phyloP scores from a whole-genome alignment of 30 jellyfish, hydroid and myxozoan genomes.

The Pseudorhiza aurosa region DNA sequence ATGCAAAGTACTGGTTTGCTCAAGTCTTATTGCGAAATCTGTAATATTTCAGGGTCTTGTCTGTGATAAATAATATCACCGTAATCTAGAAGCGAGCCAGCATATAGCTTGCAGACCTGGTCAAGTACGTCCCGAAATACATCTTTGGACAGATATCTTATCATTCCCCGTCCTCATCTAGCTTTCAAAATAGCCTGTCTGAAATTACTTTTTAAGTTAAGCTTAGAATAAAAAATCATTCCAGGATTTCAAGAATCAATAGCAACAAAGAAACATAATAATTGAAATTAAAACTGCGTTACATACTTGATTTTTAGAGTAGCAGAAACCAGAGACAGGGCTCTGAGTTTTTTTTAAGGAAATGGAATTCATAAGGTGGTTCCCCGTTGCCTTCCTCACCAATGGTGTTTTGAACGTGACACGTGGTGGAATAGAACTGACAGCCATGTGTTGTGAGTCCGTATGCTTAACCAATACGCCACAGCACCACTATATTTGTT shows the following conservation, averaged over 20 bases:
- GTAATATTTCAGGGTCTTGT: slow-evolving; percentile 17
- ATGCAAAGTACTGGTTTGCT: slow-evolving; percentile 16
- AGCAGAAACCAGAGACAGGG: too few relatives aligned
- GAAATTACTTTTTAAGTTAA: background rate
- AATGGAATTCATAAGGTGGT: too few relatives aligned
- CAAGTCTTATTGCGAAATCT: slow-evolving; percentile 22
- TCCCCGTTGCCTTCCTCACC: too few relatives aligned
- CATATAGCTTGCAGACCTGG: slow-evolving; percentile 6
- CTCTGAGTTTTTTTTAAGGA: too few relatives aligned
- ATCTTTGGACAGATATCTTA: slow-evolving; percentile 9
- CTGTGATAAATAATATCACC: slow-evolving; percentile 22
- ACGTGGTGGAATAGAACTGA: background rate
- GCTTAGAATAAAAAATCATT: background rate
- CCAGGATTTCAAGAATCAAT: too few relatives aligned
- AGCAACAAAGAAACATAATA: background rate
- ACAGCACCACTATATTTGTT: too few relatives aligned
- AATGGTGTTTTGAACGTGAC: background rate
- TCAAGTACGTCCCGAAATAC: slow-evolving; percentile 21
- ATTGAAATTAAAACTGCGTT: background rate
- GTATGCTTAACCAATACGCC: too few relatives aligned
- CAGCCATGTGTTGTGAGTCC: too few relatives aligned
- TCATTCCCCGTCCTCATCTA: slow-evolving; percentile 10
- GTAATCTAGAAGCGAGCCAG: background rate
- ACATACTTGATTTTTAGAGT: background rate
- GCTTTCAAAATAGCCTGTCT: background rate